Conservation (phyloP, 2,888 invertebrate genomes). For the Acheta domesticus region DNA sequence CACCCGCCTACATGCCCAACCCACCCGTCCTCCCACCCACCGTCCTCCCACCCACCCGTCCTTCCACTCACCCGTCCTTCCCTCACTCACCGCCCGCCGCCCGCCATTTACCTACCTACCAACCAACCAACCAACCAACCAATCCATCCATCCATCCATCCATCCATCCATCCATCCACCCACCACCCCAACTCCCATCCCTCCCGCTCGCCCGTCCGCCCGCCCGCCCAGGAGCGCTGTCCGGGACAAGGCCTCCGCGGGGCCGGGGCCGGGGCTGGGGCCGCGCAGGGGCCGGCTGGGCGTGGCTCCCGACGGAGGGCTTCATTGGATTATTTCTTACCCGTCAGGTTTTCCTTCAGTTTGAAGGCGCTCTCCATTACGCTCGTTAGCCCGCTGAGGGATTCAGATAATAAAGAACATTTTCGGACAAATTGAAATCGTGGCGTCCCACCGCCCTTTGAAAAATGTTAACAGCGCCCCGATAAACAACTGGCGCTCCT, state of each 20-base stretch:
- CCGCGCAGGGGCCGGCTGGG: conserved; percentile 22
- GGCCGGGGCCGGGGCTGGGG: not conserved
- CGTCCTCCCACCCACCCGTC: too few relatives aligned
- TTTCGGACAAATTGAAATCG: conserved; percentile 7
- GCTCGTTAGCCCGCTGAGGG: not conserved
- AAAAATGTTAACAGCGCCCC: conserved; percentile 1
- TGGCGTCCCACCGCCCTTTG: not conserved
- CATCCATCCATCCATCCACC: too few relatives aligned
- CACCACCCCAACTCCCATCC: too few relatives aligned
- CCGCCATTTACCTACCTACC: too few relatives aligned
- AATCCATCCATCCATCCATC: accelerated
- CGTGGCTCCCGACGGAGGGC: conserved; percentile 23
- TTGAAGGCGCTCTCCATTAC: not conserved
- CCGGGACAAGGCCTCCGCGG: too few relatives aligned
- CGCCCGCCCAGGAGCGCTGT: too few relatives aligned
- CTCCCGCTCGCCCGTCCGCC: too few relatives aligned
- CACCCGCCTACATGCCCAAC: accelerated
- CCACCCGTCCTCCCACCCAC: too few relatives aligned
- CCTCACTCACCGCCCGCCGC: too few relatives aligned
- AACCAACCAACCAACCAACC: too few relatives aligned
- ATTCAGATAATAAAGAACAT: not conserved
- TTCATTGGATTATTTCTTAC: conserved; percentile 24
- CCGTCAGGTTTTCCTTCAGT: conserved; percentile 20
- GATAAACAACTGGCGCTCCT: not conserved
- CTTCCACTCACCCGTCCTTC: too few relatives aligned